Base-by-base conservation (phyloP, 1,140 invertebrate species). In the Calephelis nemesis region DNA sequence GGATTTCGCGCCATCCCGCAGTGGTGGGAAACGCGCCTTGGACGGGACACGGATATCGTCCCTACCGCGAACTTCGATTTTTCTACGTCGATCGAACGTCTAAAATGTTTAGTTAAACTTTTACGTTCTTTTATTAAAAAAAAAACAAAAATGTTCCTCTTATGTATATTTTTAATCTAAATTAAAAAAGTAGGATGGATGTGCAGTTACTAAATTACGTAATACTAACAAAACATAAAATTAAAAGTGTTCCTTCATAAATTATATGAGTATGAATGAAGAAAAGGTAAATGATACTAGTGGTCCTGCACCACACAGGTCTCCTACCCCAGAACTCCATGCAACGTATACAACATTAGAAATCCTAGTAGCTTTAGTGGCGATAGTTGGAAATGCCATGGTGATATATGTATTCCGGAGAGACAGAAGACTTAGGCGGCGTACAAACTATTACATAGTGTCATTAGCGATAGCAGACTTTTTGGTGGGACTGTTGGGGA, bases 371-470 rank as follows among this genome's bases (percentile, higher is more conserved):
- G 96, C 96, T 11, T 87, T 97, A 9, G 93, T 95, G 54, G 97
- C 97, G 0, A 93, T 97, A 8, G 87, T 96, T 63, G 97, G 97
- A 42, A 98, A 98, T 85, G 94, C 95, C 10, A 93, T 98, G 83
- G 97, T 98, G 65, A 96, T 98, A 71, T 92, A 96, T 60, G 97
- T 97, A 6, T 98, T 98, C 83, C 92, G 93, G 7, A 94, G 95
- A 50, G 96, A 98, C 71, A 92, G 95, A 8, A 94, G 95, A 63
- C 85, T 98, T 7, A 92, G 97, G 6, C 90, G 97, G 48, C 93
- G 97, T 52, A 98, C 97, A 7, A 98, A 98, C 90, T 98, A 98
- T 79, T 98, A 98, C 82, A 98, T 98, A 70, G 95, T 98, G 40
- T 98, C 97, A 0, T 87, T 98, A 78, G 97, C 97, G 0, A 93